Conservation (phyloP, 2,113 vertebrate species). For the Boleophthalmus pectinirostris region DNA sequence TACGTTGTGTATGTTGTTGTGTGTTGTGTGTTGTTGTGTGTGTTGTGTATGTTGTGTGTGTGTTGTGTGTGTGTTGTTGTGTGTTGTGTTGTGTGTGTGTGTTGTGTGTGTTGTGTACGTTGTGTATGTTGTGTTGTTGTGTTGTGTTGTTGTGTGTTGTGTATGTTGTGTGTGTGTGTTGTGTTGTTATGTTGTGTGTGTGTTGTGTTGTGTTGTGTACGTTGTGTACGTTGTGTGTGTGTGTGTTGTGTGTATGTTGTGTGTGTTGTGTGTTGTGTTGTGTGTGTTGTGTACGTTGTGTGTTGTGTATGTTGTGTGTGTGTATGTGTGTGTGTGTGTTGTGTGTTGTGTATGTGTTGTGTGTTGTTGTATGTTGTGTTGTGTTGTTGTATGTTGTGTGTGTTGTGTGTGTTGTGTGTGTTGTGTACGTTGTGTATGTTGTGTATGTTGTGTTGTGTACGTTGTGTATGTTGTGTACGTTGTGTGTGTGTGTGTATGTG, state of each 20-base stretch:
- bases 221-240: no score
- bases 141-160: slow-evolving; percentile 48
- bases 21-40: no score
- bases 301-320: slow-evolving; percentile 34
- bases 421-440: slow-evolving; percentile 29
- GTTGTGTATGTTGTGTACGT: slow-evolving; percentile 25
- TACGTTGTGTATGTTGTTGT: slow-evolving; percentile 25
- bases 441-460: slow-evolving; percentile 37
- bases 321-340: no score
- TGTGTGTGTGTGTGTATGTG: no score
- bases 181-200: no score
- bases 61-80: slow-evolving; percentile 43
- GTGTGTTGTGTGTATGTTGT: slow-evolving; percentile 42
- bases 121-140: slow-evolving; percentile 18
- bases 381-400: slow-evolving; percentile 35
- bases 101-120: slow-evolving; percentile 34
- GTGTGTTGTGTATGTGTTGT: slow-evolving; percentile 35
- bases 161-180: slow-evolving; percentile 4
- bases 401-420: no score
- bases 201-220: slow-evolving; percentile 34
- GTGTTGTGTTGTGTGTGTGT: no score
- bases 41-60: slow-evolving; percentile 22
- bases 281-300: slow-evolving; percentile 32
- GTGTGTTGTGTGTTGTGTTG: slow-evolving; percentile 10
- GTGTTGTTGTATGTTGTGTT: no score